Percentiles rank a stretch among this genome's conserved stretches.
phyloP scores from a whole-genome alignment of 2,113 vertebrate species.

The Phylloscopus whistleri region DNA sequence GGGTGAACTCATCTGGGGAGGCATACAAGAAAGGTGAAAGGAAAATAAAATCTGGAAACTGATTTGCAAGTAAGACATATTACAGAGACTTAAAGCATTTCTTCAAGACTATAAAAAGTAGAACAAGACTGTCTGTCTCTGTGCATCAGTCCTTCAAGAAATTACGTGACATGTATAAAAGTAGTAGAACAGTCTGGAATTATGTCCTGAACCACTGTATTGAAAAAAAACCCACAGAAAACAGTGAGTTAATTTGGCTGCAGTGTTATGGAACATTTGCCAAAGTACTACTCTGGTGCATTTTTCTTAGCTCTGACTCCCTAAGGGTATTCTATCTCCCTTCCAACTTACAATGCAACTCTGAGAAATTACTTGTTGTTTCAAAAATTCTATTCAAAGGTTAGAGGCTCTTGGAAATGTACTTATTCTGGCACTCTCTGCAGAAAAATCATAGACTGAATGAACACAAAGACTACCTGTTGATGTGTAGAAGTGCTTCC shows the following conservation, averaged over 20 bases:
- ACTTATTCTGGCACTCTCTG: background rate
- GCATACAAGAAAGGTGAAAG: background rate
- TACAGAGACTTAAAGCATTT: background rate
- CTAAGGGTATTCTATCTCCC: background rate
- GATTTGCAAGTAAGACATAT: background rate
- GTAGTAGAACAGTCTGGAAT: background rate
- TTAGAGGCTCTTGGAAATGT: background rate
- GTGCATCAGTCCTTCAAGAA: background rate
- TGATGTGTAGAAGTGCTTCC: background rate
- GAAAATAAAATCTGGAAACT: background rate
- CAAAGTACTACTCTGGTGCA: slow-evolving; percentile 18
- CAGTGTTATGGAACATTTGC: slow-evolving; percentile 11
- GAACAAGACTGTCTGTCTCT: background rate
- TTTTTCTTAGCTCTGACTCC: slow-evolving; percentile 28
- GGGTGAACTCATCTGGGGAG: background rate
- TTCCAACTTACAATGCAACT: background rate
- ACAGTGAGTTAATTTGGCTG: slow-evolving; percentile 29
- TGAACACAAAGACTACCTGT: background rate
- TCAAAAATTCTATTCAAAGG: background rate
- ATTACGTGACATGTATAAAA: background rate
- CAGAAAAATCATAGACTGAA: background rate
- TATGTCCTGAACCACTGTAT: background rate
- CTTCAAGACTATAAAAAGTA: background rate
- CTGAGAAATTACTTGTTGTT: slow-evolving; percentile 29
- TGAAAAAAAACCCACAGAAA: background rate